Percentiles rank a stretch among this genome's conserved stretches.
Conservation (phyloP, 2,888 invertebrate genomes). For the Lacanobia oleracea region DNA sequence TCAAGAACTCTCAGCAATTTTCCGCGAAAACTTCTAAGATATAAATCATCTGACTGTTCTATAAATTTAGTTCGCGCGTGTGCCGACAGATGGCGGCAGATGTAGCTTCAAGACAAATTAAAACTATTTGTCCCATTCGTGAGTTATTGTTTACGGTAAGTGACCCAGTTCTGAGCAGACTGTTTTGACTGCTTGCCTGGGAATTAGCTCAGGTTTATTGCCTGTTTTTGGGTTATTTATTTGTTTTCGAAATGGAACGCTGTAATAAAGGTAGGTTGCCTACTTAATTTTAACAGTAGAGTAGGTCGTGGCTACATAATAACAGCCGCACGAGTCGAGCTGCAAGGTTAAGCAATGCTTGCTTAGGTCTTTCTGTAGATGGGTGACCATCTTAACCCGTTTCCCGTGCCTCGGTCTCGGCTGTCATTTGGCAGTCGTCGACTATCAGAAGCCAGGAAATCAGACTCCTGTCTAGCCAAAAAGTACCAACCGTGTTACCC, state of each 20-base stretch:
- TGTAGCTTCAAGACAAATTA: conserved; percentile 54
- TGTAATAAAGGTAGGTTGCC: neutral
- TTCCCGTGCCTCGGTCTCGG: too few species aligned
- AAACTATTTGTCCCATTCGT: conserved; percentile 58
- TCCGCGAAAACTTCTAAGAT: conserved; percentile 23
- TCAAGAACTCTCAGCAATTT: conserved; percentile 8
- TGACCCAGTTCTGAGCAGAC: conserved; percentile 56
- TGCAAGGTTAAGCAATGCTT: too few species aligned
- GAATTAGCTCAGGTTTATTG: conserved; percentile 44
- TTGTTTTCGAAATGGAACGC: conserved; percentile 2
- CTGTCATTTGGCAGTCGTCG: too few species aligned
- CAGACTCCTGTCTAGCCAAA: too few species aligned
- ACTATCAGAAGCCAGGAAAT: too few species aligned
- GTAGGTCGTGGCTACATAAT: too few species aligned
- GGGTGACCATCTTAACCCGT: too few species aligned
- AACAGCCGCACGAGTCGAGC: too few species aligned
- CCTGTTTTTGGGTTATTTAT: conserved; percentile 40
- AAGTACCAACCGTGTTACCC: too few species aligned
- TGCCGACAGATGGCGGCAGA: conserved; percentile 66
- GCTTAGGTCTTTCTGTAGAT: too few species aligned
- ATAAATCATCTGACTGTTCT: conserved; percentile 46
- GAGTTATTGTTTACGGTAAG: conserved; percentile 59
- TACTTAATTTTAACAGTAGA: too few species aligned
- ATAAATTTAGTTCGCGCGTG: conserved; percentile 58
- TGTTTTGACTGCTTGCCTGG: conserved; percentile 63